Conservation (phyloP, 2,888 invertebrate genomes). For the Graphium colonna region DNA sequence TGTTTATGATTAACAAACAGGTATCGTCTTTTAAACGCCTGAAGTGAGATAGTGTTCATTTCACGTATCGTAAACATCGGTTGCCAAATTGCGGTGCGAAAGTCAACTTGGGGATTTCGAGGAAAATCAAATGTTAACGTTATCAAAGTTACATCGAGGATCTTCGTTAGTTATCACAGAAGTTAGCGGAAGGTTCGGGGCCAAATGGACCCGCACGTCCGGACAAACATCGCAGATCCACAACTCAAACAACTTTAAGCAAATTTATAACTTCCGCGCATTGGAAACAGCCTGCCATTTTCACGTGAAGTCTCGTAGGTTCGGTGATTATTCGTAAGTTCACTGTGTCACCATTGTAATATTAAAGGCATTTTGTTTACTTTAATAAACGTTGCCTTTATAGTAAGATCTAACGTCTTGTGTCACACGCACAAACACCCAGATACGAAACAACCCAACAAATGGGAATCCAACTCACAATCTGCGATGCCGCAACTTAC, state of each 20-base stretch:
- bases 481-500: no score
- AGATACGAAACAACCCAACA: no score
- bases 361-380: neutral
- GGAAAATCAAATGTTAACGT: constrained; percentile 28
- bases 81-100: no score
- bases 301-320: neutral
- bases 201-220: constrained; percentile 75
- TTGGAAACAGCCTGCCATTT: constrained; percentile 53
- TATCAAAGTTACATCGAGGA: constrained; percentile 46
- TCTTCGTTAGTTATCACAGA: constrained; percentile 55
- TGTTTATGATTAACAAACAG: no score
- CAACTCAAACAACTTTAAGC: constrained; percentile 75
- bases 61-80: no score
- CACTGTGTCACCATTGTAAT: neutral
- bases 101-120: constrained; percentile 6
- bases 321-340: neutral
- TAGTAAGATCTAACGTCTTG: no score
- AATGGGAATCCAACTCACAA: no score
- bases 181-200: constrained; percentile 67
- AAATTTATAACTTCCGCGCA: constrained; percentile 74
- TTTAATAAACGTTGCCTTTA: neutral
- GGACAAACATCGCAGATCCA: constrained; percentile 72
- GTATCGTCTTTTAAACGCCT: no score
- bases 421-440: neutral
- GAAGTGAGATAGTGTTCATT: no score